phyloP scores from a whole-genome alignment of 1,140 invertebrate species.

The Meloidogyne exigua region DNA sequence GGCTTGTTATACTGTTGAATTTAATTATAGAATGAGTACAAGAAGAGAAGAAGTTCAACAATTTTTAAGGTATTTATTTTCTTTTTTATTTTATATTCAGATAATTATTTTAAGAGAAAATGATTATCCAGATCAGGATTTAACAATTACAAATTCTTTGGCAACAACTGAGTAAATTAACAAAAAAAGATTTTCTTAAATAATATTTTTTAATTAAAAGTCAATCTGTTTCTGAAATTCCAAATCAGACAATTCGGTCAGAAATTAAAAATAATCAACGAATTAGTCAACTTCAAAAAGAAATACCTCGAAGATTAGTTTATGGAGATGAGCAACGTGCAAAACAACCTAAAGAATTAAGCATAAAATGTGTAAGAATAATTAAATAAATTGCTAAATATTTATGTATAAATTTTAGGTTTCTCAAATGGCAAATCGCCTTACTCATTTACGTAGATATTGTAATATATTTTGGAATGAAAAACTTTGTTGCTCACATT shows the following conservation, averaged over 20 bases:
- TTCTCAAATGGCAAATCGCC: conserved; percentile 47
- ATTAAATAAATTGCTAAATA: background rate
- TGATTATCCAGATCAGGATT: conserved; percentile 59
- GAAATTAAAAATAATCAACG: background rate
- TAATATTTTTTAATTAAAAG: background rate
- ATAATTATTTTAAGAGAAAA: conserved; percentile 41
- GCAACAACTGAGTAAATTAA: background rate
- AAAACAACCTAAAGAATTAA: conserved; percentile 19
- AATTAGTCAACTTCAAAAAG: background rate
- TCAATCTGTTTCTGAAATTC: background rate
- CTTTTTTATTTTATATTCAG: background rate
- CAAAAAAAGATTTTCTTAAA: background rate
- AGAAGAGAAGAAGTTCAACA: conserved; percentile 21
- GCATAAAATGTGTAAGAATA: conserved; percentile 12
- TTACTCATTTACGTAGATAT: conserved; percentile 58
- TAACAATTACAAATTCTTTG: conserved; percentile 15
- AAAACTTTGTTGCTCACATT: conserved; percentile 59
- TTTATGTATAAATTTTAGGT: conserved; percentile 44
- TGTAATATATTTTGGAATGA: conserved; percentile 64
- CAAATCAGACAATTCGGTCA: background rate
- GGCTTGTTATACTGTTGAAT: conserved; percentile 63
- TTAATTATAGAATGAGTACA: conserved; percentile 63
- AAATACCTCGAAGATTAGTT: background rate
- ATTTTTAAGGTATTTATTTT: conserved; percentile 10
- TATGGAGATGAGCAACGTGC: conserved; percentile 21